Evolutionary conservation across 2,113 vertebrate species (phyloP).

Genomic region (Misgurnus mizolepis): DNA sequence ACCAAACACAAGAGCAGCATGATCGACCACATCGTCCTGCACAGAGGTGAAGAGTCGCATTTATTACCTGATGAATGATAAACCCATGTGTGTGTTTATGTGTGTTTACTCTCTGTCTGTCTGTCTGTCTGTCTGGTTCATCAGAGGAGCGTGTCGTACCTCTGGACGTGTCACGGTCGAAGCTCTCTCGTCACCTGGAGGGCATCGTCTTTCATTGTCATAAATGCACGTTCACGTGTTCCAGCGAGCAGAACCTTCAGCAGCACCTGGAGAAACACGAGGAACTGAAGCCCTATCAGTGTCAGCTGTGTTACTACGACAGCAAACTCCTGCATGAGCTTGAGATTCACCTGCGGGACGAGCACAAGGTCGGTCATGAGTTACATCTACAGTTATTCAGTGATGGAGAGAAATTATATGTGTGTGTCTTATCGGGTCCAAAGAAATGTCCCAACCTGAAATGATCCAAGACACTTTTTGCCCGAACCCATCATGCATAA

Average conservation of each 20-base stretch:
- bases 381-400: too few relatives aligned
- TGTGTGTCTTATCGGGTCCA: too few relatives aligned
- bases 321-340: slow-evolving; percentile 89
- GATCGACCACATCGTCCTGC: slow-evolving; percentile 97
- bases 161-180: slow-evolving; percentile 95
- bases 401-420: too few relatives aligned
- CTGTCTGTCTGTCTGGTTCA: slow-evolving; percentile 38
- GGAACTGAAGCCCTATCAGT: slow-evolving; percentile 94
- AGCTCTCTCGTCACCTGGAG: slow-evolving; percentile 94
- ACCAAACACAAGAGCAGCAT: slow-evolving; percentile 98
- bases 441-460: too few relatives aligned
- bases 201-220: slow-evolving; percentile 95
- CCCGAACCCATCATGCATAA: too few relatives aligned
- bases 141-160: slow-evolving; percentile 96
- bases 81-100: not conserved
- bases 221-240: slow-evolving; percentile 98
- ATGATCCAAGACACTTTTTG: too few relatives aligned
- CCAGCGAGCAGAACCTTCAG: slow-evolving; percentile 91
- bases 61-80: not conserved
- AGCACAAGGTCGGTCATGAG: slow-evolving; percentile 87
- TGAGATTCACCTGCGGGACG: slow-evolving; percentile 88
- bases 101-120: not conserved
- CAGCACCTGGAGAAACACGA: slow-evolving; percentile 95
- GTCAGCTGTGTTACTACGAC: slow-evolving; percentile 97
- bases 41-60: slow-evolving; percentile 81